Evolutionary conservation across 2,888 invertebrate genomes (phyloP), one percentile per base, ranked within the genome.

Genomic region (Agriopis aurantiaria): DNA sequence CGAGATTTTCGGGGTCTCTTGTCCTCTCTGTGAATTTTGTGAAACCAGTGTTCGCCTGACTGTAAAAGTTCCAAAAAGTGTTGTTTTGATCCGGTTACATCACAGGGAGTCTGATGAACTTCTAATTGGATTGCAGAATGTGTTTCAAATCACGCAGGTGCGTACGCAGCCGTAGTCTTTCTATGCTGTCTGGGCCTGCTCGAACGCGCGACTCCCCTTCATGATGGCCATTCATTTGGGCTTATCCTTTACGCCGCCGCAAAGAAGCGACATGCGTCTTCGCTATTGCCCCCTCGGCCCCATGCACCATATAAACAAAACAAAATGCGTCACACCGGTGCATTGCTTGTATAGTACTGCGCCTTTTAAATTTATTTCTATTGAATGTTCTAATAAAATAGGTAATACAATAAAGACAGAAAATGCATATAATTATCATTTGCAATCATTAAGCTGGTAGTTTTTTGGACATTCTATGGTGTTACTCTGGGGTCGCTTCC

Each of bases 101-200:
- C 94, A 94, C 91, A 87, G 88, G 86, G 86, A 89, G 83, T 83
- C 89, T 79, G 82, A 83, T 84, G 86, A 89, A 88, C 81, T 87
- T 91, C 88, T 86, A 91, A 90, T 90, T 88, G 87, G 89, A 88
- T 88, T 88, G 86, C 88, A 90, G 90, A 89, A 94, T 94, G 93
- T 91, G 86, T 90, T 88, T 91, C 93, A 92, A 93, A 94, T 93
- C 97, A 97, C 97, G 97, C 97, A 98, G 97, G 98, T 98, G 97
- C 98, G 97, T 97, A 98, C 98, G 98, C 98, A 98, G 98, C 96
- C 97, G 97, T 97, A 97, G 96, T 96, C 96, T 96, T 95, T 95
- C 96, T 96, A 96, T 96, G 96, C 96, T 96, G 96, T 97, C 97
- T 97, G 97, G 96, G 97, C 97, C 96, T 97, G 97, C 97, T 97